Evolutionary conservation across 2,113 vertebrate genomes (phyloP).

Genomic region (Microcebus griseorufus): DNA sequence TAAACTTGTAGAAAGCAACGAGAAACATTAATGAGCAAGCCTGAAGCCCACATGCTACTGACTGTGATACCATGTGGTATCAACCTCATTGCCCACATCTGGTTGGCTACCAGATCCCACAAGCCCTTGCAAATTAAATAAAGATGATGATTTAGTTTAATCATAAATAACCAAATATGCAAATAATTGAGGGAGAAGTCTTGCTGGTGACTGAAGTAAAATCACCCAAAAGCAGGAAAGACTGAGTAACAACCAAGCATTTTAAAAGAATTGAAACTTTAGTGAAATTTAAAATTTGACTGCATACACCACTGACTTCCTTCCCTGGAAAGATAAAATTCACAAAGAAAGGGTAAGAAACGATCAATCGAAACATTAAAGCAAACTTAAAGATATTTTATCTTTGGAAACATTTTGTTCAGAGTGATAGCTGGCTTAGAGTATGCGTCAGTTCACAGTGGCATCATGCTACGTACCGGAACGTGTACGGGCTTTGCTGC

Average conservation of each 20-base stretch:
- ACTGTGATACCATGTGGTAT: not conserved
- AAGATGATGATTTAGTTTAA: conserved; percentile 42
- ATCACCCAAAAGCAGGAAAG: not conserved
- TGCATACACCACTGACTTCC: not conserved
- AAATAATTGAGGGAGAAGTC: conserved; percentile 46
- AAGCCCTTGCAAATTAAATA: conserved; percentile 53
- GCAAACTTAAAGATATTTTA: not conserved
- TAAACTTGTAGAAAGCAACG: not conserved
- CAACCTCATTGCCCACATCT: conserved; percentile 46
- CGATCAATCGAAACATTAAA: not conserved
- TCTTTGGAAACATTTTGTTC: not conserved
- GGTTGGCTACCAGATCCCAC: not conserved
- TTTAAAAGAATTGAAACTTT: not conserved
- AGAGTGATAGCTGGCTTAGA: not conserved
- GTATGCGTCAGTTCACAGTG: not conserved
- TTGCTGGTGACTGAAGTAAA: not conserved
- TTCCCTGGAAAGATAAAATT: not conserved
- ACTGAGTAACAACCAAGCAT: not conserved
- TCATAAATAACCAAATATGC: conserved; percentile 50
- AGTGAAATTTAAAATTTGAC: conserved; percentile 24
- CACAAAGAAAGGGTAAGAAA: not conserved
- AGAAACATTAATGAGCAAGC: not conserved
- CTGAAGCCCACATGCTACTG: not conserved
- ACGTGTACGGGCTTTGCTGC: not conserved
- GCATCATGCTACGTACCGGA: not conserved